Conservation (phyloP, 2,797 vertebrate species). For the Peromyscus eremicus region DNA sequence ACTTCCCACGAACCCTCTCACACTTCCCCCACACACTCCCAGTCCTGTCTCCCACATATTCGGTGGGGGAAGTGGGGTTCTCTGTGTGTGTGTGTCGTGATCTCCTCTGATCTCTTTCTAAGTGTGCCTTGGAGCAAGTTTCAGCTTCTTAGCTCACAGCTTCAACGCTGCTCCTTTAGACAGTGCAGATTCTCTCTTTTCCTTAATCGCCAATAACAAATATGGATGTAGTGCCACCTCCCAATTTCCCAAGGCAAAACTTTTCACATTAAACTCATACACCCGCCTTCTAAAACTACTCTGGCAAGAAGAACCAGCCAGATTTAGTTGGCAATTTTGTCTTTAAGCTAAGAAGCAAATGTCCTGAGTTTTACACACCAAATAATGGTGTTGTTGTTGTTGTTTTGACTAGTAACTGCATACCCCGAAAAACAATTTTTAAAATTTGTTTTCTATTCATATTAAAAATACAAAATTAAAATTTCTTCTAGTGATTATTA, state of each 20-base stretch:
- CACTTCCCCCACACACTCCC: conserved; percentile 68
- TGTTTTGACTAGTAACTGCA: background rate
- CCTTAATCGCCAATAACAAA: conserved; percentile 44
- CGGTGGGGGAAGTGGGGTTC: rapidly evolving
- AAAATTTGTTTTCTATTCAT: background rate
- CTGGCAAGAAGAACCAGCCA: background rate
- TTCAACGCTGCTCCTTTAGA: conserved; percentile 42
- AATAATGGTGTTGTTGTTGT: background rate
- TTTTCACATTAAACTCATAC: conserved; percentile 29
- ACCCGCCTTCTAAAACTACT: conserved; percentile 12
- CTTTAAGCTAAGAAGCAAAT: conserved; percentile 48
- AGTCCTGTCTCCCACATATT: conserved; percentile 52
- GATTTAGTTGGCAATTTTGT: conserved; percentile 31
- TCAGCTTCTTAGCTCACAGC: conserved; percentile 25
- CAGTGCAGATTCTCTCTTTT: conserved; percentile 52
- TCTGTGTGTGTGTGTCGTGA: background rate
- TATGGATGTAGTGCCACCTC: background rate
- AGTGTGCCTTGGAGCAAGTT: conserved; percentile 29
- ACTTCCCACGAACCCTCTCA: conserved; percentile 66
- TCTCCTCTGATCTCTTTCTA: conserved; percentile 64
- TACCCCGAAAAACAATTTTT: background rate
- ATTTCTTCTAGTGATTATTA: background rate
- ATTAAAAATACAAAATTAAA: conserved; percentile 41
- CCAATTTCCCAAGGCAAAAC: conserved; percentile 30
- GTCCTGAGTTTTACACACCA: conserved; percentile 13